Evolutionary conservation across 2,797 vertebrate genomes (phyloP).

Genomic region (Rhinogobio ventralis): DNA sequence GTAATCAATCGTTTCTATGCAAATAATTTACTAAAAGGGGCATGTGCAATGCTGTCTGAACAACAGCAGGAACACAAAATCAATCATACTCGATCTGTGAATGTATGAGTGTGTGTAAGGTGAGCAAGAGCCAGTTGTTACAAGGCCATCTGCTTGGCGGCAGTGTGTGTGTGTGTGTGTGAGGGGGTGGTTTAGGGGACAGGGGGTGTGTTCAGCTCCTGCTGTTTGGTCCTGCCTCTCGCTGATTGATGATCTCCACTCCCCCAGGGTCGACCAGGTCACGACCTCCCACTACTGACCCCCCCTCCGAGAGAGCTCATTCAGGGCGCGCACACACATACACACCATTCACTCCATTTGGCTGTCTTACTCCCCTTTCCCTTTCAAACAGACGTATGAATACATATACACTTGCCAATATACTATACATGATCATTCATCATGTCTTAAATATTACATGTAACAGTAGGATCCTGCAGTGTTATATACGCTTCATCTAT

Average conservation of each 20-base stretch:
- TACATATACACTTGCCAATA: slow-evolving; percentile 48
- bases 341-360: slow-evolving; percentile 16
- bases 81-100: slow-evolving; percentile 48
- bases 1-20: slow-evolving; percentile 46
- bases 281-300: slow-evolving; percentile 80
- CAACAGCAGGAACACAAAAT: slow-evolving; percentile 55
- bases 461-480: background rate
- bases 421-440: background rate
- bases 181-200: slow-evolving; percentile 60
- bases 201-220: slow-evolving; percentile 68
- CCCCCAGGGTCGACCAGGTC: slow-evolving; percentile 80
- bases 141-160: slow-evolving; percentile 77
- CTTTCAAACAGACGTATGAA: slow-evolving; percentile 50
- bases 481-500: background rate
- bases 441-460: background rate
- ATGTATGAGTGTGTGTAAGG: slow-evolving; percentile 61
- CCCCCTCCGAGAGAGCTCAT: slow-evolving; percentile 67
- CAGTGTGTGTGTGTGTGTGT: slow-evolving; percentile 45
- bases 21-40: slow-evolving; percentile 39
- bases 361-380: background rate
- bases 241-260: slow-evolving; percentile 85
- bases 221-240: slow-evolving; percentile 77
- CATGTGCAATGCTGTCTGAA: slow-evolving; percentile 43
- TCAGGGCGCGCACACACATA: slow-evolving; percentile 32
- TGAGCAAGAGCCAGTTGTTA: slow-evolving; percentile 74